Evolutionary conservation across 2,797 vertebrate species (phyloP), one percentile per base, ranked within the genome.

Genomic region (Leptoclinus maculatus): DNA sequence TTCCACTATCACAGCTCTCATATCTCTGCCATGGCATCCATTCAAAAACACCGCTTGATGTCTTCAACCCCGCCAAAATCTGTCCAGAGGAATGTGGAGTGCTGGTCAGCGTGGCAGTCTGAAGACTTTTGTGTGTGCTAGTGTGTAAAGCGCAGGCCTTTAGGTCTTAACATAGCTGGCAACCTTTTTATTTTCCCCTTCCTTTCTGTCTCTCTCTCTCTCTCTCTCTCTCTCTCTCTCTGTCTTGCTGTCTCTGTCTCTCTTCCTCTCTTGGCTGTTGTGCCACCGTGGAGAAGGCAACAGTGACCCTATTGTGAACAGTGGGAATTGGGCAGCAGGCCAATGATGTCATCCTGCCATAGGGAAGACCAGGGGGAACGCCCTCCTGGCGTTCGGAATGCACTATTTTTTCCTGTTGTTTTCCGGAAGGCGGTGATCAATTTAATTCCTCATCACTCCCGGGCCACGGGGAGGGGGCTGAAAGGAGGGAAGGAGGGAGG

Each of bases 311-410:
- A 93, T 93, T 94, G 92, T 93, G 79, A 92, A 86, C 71, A 90
- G 90, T 94, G 93, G 92, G 91, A 94, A 94, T 93, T 89, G 89
- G 94, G 95, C 91, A 75, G 76, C 49, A 7, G 65, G 89, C 93
- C 93, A 94, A 93, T 94, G 94, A 95, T 95, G 94, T 94, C 94
- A 94, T 92, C 86, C 74, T 83, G 84, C 90, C 88, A 90, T 80
- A 87, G 89, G 91, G 90, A 92, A 91, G 90, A 92, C 87, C 89
- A 77, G 71, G 79, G 83, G 89, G 89, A 92, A 90, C 87, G 89
- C 91, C 88, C 91, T 92, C 93, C 91, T 87, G 89, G 78, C 78
- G 83, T 84, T 85, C 21, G 92, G 92, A 95, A 93, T 94, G 92
- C 76, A 80, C 84, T 88, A 80, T 87, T 88, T 90, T 90, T 91